Conservation (phyloP, 2,888 invertebrate species). For the Harmothoe impar region DNA sequence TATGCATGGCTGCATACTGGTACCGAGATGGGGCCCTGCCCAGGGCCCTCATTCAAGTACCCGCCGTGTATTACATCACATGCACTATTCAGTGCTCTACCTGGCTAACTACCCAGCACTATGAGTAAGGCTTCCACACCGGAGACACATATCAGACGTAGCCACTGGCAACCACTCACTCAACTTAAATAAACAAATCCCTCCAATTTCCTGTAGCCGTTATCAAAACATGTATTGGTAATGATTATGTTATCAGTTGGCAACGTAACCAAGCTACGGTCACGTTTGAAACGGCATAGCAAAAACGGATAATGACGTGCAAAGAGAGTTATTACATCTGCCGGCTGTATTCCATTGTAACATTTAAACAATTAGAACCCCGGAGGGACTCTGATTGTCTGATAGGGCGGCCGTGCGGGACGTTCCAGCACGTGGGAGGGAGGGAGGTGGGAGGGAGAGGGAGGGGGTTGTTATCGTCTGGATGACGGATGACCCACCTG, state of each 20-base stretch:
- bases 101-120: not conserved
- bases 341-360: not conserved
- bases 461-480: not conserved
- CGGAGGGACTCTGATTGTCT: not conserved
- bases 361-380: slow-evolving; percentile 47
- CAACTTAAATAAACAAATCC: not conserved
- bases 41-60: not conserved
- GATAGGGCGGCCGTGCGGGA: not conserved
- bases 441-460: not conserved
- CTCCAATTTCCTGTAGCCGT: not conserved
- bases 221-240: not conserved
- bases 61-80: slow-evolving; percentile 1
- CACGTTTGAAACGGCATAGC: not conserved
- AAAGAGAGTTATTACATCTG: slow-evolving; percentile 5
- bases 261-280: not conserved
- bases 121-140: too few relatives aligned
- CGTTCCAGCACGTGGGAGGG: not conserved
- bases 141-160: too few relatives aligned
- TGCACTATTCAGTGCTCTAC: slow-evolving; percentile 1
- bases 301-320: not conserved
- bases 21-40: not conserved
- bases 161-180: too few relatives aligned
- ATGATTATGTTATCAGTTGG: slow-evolving; percentile 25
- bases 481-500: slow-evolving; percentile 45
- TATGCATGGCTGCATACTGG: slow-evolving; percentile 16